Evolutionary conservation across 2,113 vertebrate genomes (phyloP).

Genomic region (Apodemus speciosus): DNA sequence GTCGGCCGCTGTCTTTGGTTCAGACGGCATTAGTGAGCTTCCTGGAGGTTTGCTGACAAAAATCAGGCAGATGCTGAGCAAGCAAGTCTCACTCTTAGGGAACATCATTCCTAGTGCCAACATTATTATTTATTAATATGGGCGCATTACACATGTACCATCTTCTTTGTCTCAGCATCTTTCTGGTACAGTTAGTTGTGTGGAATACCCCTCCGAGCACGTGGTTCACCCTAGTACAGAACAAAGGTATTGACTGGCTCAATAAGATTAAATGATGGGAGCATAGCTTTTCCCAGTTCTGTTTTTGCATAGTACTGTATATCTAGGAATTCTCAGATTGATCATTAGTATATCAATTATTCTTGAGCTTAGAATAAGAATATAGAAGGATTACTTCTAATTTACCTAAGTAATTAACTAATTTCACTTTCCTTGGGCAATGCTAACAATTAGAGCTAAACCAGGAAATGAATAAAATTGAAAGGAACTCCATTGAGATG

Average conservation of each 20-base stretch:
- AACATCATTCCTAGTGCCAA: neutral
- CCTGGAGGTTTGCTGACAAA: neutral
- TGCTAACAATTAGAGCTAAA: constrained; percentile 12
- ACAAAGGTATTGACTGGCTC: neutral
- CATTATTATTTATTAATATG: neutral
- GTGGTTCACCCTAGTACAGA: neutral
- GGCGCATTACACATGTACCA: neutral
- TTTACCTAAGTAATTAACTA: constrained; percentile 22
- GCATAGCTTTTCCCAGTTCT: neutral
- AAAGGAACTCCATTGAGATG: neutral
- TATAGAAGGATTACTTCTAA: neutral
- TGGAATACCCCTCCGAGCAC: neutral
- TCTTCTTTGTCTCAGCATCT: neutral
- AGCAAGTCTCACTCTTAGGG: neutral
- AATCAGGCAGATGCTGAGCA: too few species aligned
- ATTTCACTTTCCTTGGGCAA: constrained; percentile 18
- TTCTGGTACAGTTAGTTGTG: neutral
- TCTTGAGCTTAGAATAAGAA: neutral
- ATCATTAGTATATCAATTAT: neutral
- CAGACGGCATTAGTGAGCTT: neutral
- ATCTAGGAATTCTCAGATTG: neutral
- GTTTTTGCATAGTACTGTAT: neutral
- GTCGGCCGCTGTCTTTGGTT: neutral
- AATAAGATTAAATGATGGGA: neutral
- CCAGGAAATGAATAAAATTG: constrained; percentile 24